Evolutionary conservation across 1,140 invertebrate genomes (phyloP), one percentile per base, ranked within the genome.

Genomic region (Pemphigus obesinymphae): DNA sequence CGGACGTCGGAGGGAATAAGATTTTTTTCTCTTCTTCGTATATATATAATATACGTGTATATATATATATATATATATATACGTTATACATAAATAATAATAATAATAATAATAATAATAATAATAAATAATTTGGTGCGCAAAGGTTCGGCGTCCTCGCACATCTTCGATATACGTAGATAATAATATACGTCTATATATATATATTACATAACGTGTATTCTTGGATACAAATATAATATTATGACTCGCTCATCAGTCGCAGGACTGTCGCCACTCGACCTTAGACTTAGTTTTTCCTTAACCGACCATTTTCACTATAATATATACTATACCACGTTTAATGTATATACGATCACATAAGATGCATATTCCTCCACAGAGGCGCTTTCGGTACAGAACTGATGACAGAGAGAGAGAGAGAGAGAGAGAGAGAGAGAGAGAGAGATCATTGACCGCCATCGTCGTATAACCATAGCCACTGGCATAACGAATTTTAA

Each of bases 401-500:
- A 29, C 68, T 29, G 40, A 3, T 23, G 37, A 29, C 13, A 26
- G 40, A 70, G 3, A 17, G 34, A 53, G 23, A 29, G 26, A n/a
- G 20, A 26, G 48, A 11, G 31, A 20, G 40, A 50, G 37, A 73
- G n/a, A 73, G 31, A 50, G 34, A 40, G 17, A 78, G 53, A 80
- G 15, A 72, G 43, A 48, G 43, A 63, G 76, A 80, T 55, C 76
- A 63, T 80, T 80, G 76, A 80, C 76, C 55, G 76, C 15, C 76
- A n/a, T n/a, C n/a, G 31, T 55, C 76, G 11, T 11, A 45, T 45
- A 23, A 26, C 23, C 31, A 17, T 50, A 58, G 13, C 55, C 37
- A 63, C 40, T 58, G 76, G 76, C 40, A 80, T 80, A 63, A 80
- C 76, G 55, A 80, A 80, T 80, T 80, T 80, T 80, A 80, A 80